Conservation (phyloP, 2,888 invertebrate genomes). For the Drosophila ustulata region DNA sequence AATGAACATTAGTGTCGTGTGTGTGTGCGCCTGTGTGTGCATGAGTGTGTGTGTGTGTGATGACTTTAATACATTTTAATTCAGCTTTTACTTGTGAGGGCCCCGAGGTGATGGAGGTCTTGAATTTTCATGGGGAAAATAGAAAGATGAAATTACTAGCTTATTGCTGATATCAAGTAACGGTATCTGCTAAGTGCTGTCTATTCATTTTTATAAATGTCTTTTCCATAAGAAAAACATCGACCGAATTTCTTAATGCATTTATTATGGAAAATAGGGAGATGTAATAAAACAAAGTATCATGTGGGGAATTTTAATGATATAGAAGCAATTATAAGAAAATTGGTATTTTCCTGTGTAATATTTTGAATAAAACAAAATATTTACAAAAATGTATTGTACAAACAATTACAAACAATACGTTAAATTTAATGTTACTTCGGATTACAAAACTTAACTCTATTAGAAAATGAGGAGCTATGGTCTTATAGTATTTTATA, state of each 20-base stretch:
- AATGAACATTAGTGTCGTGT: conserved; percentile 49
- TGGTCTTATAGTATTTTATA: no score
- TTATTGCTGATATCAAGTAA: conserved; percentile 16
- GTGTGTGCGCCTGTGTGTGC: conserved; percentile 11
- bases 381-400: no score
- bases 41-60: conserved; percentile 7
- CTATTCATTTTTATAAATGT: background rate
- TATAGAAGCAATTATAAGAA: no score
- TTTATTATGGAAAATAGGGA: background rate
- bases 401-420: no score
- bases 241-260: background rate
- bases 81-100: conserved; percentile 29
- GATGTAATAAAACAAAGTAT: no score
- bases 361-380: no score
- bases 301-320: no score
- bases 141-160: conserved; percentile 15
- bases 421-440: no score
- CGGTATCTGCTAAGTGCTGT: conserved; percentile 7
- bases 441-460: no score
- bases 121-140: conserved; percentile 12
- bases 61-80: conserved; percentile 63
- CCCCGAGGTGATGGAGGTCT: conserved; percentile 7
- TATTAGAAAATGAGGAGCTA: no score
- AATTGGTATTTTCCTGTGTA: no score
- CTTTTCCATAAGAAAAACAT: background rate